Evolutionary conservation across 2,113 vertebrate genomes (phyloP), one percentile per base, ranked within the genome.

Genomic region (Pheucticus melanocephalus): DNA sequence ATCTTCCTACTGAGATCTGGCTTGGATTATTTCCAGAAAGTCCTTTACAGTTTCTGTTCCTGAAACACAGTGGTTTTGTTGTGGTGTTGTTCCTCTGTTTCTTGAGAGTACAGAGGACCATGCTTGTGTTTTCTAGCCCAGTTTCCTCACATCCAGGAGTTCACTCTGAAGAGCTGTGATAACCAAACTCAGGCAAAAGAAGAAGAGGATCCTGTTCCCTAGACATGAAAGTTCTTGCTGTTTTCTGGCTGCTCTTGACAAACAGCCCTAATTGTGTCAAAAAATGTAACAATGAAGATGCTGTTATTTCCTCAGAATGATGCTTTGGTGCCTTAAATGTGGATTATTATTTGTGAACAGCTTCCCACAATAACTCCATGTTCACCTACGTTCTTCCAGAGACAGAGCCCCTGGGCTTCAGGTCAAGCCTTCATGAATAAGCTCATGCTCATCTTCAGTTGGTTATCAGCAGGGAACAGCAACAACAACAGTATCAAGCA

Each of bases 1-100:
- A 4, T 83, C 85, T 86, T 93, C 75, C 87, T 73, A 54, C 71
- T 82, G 79, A 90, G 78, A 77, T 77, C 50, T 86, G 82, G 28
- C 42, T 92, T 90, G 88, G 85, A 73, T 80, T 91, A 90, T 88
- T 95, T 94, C 90, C 91, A 87, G 54, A 76, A 92, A 40, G 10
- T 85, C 42, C 30, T 91, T 85, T 76, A 65, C 11, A 90, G 50
- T 95, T 92, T 91, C 81, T 91, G 47, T 90, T 95, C 59, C 24
- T 4, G 7, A 90, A 85, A 91, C 35, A 59, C 21, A 50, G n/a
- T 51, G 68, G 57, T 48, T 89, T 77, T 77, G 89, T 82, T 44
- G 70, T 63, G 54, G 30, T 42, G 39, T 4, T 72, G 22, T 45
- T 94, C 45, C 59, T 68, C 44, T 42, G 23, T 79, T 90, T 88